Conservation (phyloP, 1,140 invertebrate species). For the Drosophila fuyamai region DNA sequence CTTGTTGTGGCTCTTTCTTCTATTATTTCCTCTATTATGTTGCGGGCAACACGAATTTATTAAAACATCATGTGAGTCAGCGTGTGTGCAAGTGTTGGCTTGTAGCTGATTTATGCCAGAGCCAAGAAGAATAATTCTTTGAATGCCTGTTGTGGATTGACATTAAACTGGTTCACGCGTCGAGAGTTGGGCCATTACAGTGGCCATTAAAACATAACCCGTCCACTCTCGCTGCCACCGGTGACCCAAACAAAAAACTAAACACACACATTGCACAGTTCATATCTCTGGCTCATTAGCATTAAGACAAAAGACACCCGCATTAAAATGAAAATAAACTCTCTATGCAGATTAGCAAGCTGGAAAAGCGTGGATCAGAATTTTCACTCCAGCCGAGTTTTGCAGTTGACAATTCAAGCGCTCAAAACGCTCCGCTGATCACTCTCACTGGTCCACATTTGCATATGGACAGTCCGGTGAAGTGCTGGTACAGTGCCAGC, state of each 20-base stretch:
- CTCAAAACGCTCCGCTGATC: conserved; percentile 15
- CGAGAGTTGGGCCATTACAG: conserved; percentile 32
- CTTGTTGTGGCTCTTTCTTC: conserved; percentile 36
- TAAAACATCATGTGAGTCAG: conserved; percentile 42
- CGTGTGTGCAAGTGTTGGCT: conserved; percentile 8
- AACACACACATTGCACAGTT: background rate
- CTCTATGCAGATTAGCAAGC: conserved; percentile 31
- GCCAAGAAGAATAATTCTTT: conserved; percentile 57
- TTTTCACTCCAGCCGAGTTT: conserved; percentile 16
- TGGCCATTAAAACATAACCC: conserved; percentile 35
- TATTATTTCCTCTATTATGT: conserved; percentile 60
- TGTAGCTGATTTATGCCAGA: conserved; percentile 48
- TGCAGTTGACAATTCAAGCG: conserved; percentile 19
- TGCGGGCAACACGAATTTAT: conserved; percentile 48
- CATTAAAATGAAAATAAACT: conserved; percentile 23
- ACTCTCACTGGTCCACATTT: conserved; percentile 42
- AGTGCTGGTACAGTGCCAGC: conserved; percentile 6
- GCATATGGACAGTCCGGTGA: conserved; percentile 16
- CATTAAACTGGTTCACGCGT: conserved; percentile 49
- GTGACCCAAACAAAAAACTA: conserved; percentile 20
- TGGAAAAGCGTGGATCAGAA: conserved; percentile 20
- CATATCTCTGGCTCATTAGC: conserved; percentile 35
- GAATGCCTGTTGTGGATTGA: conserved; percentile 31
- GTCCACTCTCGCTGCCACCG: conserved; percentile 46
- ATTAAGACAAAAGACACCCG: conserved; percentile 38